phyloP scores from a whole-genome alignment of 2,113 vertebrate species.

The Meleagris gallopavo region DNA sequence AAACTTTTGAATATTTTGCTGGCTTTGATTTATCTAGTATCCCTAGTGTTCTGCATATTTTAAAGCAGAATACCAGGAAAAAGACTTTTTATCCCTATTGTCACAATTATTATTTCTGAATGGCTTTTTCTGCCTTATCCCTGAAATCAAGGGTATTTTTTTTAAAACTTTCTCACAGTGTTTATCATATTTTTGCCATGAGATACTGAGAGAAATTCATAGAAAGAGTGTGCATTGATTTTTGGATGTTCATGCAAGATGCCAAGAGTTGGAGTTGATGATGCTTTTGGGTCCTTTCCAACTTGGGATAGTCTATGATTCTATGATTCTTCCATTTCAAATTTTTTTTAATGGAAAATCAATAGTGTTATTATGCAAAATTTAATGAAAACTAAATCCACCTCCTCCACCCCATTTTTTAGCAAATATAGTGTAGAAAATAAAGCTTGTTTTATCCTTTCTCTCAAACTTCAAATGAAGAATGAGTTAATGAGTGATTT shows the following conservation, averaged over 20 bases:
- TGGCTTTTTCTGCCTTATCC: background rate
- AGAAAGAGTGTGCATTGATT: background rate
- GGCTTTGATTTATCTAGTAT: background rate
- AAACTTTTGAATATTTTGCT: background rate
- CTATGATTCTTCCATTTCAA: background rate
- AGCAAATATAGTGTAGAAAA: background rate
- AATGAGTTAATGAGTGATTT: background rate
- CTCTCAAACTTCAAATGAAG: background rate
- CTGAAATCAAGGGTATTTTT: background rate
- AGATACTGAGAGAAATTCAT: background rate
- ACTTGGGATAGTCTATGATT: no score
- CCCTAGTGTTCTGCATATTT: background rate
- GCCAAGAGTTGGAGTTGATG: no score
- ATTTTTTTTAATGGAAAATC: background rate
- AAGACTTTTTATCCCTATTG: background rate
- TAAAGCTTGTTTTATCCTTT: background rate
- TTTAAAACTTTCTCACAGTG: background rate
- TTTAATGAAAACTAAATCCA: fast-evolving
- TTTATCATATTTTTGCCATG: background rate
- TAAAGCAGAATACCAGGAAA: background rate
- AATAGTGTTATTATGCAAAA: background rate
- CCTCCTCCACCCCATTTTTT: background rate
- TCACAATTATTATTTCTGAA: background rate
- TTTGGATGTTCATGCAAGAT: no score
- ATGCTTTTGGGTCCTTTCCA: no score